Percentiles rank a stretch among this genome's conserved stretches.
phyloP scores from a whole-genome alignment of 2,797 vertebrate species.

The Avahi laniger region DNA sequence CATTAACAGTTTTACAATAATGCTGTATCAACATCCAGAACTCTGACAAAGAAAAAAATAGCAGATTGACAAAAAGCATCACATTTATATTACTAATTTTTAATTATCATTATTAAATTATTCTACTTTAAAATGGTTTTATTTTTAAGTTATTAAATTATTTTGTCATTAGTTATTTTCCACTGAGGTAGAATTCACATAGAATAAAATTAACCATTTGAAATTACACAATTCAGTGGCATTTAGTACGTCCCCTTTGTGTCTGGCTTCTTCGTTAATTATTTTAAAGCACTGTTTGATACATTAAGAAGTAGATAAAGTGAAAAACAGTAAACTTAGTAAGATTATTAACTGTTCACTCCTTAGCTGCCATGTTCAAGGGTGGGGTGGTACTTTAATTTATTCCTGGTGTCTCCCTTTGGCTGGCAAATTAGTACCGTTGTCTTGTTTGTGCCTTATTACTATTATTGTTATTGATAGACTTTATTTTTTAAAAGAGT shows the following conservation, averaged over 20 bases:
- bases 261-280: neutral
- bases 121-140: neutral
- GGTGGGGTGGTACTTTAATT: neutral
- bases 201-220: neutral
- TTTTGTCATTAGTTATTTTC: neutral
- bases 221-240: neutral
- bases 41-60: slow-evolving; percentile 55
- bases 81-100: neutral
- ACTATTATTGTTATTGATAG: neutral
- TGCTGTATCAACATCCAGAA: neutral
- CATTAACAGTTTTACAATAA: slow-evolving; percentile 52
- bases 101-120: neutral
- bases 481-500: neutral
- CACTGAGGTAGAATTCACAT: neutral
- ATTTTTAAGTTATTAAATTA: neutral
- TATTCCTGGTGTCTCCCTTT: neutral
- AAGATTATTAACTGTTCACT: neutral
- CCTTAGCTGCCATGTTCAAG: neutral
- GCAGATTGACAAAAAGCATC: slow-evolving; percentile 13
- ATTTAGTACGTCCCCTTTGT: neutral
- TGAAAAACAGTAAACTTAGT: neutral
- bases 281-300: neutral
- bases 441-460: neutral
- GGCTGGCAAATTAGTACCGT: neutral
- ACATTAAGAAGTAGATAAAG: neutral